A percentile compares a stretch with the other conserved stretches of the same genome.
phyloP scores from a whole-genome alignment of 2,113 vertebrate species.

The Egretta garzetta region DNA sequence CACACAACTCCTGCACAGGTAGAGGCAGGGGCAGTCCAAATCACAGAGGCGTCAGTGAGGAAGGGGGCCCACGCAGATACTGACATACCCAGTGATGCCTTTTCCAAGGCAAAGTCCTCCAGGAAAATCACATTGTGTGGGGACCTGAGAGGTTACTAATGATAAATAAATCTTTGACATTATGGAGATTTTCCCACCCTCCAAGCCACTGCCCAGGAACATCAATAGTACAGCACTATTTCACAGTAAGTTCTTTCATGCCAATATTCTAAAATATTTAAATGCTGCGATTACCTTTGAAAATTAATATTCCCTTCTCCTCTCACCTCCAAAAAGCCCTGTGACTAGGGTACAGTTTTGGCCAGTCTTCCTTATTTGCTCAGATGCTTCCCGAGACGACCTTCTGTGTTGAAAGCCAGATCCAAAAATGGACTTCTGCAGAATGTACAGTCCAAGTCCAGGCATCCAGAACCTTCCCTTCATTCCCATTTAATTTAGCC shows the following conservation, averaged over 20 bases:
- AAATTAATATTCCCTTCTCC: neutral
- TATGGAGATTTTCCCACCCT: neutral
- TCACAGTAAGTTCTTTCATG: neutral
- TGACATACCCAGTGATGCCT: neutral
- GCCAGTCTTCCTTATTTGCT: neutral
- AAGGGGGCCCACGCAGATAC: neutral
- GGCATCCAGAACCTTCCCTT: neutral
- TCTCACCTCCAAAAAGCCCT: neutral
- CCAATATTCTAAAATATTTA: neutral
- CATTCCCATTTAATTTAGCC: neutral
- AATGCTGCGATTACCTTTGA: neutral
- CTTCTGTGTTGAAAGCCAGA: neutral
- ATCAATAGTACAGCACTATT: neutral
- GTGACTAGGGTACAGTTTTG: neutral
- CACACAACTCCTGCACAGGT: neutral
- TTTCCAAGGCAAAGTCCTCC: neutral
- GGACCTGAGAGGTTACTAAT: neutral
- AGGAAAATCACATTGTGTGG: neutral
- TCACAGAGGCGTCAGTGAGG: neutral
- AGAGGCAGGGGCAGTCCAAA: neutral
- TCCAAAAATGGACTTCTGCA: neutral
- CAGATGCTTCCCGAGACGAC: neutral
- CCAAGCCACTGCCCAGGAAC: neutral
- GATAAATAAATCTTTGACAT: neutral
- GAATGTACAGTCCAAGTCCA: neutral